Evolutionary conservation across 2,113 vertebrate species (phyloP).

Genomic region (Grammomys dolichurus): DNA sequence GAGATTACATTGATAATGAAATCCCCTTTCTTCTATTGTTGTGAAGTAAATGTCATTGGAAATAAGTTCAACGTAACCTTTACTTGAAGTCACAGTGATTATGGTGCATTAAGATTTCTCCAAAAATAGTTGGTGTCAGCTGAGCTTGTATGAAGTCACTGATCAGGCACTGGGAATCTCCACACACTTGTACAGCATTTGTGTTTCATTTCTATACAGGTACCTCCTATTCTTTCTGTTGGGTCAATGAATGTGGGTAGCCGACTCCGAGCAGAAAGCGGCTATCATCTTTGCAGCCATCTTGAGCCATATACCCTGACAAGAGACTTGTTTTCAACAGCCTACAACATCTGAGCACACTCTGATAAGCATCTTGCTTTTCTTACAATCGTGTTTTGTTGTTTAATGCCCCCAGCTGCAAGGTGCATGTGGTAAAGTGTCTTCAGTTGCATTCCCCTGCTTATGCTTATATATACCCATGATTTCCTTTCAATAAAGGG

Average conservation of each 20-base stretch:
- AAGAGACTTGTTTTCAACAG: too few species aligned
- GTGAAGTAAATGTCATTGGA: constrained; percentile 69
- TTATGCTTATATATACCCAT: too few species aligned
- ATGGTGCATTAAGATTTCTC: not conserved
- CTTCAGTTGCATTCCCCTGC: too few species aligned
- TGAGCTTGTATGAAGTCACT: not conserved
- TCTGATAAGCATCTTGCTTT: too few species aligned
- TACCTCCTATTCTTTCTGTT: not conserved
- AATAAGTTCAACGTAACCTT: constrained; percentile 65
- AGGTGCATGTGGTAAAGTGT: too few species aligned
- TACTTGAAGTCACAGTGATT: constrained; percentile 31
- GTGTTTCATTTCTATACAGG: not conserved
- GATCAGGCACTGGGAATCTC: not conserved
- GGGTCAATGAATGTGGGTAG: not conserved
- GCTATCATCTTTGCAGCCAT: too few species aligned
- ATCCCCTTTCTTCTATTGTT: constrained; percentile 21
- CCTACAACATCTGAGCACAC: too few species aligned
- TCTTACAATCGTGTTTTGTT: too few species aligned
- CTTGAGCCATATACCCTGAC: too few species aligned
- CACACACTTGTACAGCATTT: not conserved
- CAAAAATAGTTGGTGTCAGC: not conserved
- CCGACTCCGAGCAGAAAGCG: too few species aligned
- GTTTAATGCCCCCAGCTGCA: too few species aligned
- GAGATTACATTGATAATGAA: constrained; percentile 70
- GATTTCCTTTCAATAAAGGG: too few species aligned